Evolutionary conservation across 1,140 invertebrate species (phyloP), one percentile per base, ranked within the genome.

Genomic region (Brachionus koreanus): DNA sequence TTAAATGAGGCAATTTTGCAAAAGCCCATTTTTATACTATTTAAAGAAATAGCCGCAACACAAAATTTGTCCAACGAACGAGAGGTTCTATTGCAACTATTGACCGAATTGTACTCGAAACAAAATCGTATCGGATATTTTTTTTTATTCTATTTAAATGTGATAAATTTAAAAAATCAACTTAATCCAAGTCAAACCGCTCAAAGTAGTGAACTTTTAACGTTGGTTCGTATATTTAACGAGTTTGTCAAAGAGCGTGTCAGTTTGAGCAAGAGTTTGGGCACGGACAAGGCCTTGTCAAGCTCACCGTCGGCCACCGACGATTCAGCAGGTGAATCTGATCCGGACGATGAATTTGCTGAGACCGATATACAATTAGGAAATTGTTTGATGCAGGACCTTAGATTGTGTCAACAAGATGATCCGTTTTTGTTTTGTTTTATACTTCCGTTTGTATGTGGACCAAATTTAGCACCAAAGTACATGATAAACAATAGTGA

Each of bases 331-430:
- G 23, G 46, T 46, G 69, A 74, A 16, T 43, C 39, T 5, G 10
- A 29, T 74, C 5, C 2, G 0, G 69, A 46, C n/a, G 69, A 74
- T 25, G 25, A 74, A 0, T 74, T 74, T 46, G 43, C 19, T 23
- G 76, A 79, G 57, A 57, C 10, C n/a, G 76, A 79, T 0, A 42
- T 57, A 23, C 16, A 33, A 74, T 29, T 74, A 13, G 76, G 76
- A 29, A 79, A 61, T 35, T 42, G 76, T 61, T 25, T 74, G n/a
- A 65, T 79, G 49, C 76, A 79, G 13, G 76, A 79, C 43, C 39
- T 79, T 13, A 79, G 76, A 43, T 19, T 57, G 19, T 79, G 49
- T 39, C 76, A 79, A 43, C 76, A 79, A 37, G 76, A 79, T 61
- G 76, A 79, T 5, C 16, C 61, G 1, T 16, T 23, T 19, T 43